Evolutionary conservation across 2,113 vertebrate species (phyloP), one percentile per base, ranked within the genome.

Genomic region (Isichthys henryi): DNA sequence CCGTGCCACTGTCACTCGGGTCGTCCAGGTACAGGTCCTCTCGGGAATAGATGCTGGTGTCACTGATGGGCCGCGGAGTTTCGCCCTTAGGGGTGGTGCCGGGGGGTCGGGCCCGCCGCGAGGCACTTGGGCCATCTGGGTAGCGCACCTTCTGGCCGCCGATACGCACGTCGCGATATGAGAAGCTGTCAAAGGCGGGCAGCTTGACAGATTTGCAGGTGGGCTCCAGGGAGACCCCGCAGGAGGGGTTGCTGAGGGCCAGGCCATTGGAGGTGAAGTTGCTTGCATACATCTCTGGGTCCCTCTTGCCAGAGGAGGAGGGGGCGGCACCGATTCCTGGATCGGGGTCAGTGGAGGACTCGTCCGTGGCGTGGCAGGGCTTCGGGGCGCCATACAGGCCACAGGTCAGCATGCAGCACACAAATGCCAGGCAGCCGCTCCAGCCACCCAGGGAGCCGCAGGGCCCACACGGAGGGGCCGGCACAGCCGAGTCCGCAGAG

Each of bases 131-230:
- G 0, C 87, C 89, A 2, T 46, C 50, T 0, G 39, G 94, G 80
- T 96, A 97, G 23, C 94, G 96, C 2, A 99, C 97, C 0, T 96
- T 97, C 90, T 98, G 95, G 62, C 97, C 98, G 56, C 96, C 97
- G n/a, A 99, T 94, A 91, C 97, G 97, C 89, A 99, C 97, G 0
- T 99, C 98, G 0, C 93, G 95, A 94, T 99, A 99, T 50, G 97
- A 97, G 94, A 99, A 99, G 92, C 98, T 99, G 91, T 95, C 95
- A 56, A 93, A 96, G 0, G 90, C 89, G 27, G 93, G 95, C 91
- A 96, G 52, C 87, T 94, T 94, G 5, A 90, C 88, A n/a, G 94
- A 91, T 89, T 94, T 95, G 23, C 46, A 1, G 0, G 92, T 95
- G 89, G 95, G 90, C 91, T 96, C 96, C 35, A 93, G 9, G 0